Evolutionary conservation across 2,797 vertebrate species (phyloP), one percentile per base, ranked within the genome.

Genomic region (Catostomus latipinnis): DNA sequence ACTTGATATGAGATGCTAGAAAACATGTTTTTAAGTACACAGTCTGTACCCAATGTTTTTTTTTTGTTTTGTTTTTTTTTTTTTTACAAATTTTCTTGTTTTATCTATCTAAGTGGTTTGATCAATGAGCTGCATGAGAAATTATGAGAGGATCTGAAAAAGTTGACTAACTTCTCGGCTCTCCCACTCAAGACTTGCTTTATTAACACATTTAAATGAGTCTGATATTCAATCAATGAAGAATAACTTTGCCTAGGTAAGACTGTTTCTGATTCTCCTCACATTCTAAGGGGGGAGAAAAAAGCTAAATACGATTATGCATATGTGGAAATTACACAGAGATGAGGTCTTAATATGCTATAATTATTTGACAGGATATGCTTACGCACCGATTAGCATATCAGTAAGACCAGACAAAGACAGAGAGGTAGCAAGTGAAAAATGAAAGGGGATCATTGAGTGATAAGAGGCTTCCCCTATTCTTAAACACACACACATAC

Each of bases 341-440:
- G 95, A 96, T 95, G 96, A 97, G 93, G 90, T 93, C 53, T 96
- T 95, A 95, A 94, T 96, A 92, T 95, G 95, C 95, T 95, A 94
- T 96, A 97, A 98, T 97, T 95, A 95, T 93, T 94, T 95, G 95
- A 95, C 95, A 96, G 94, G 95, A 95, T 96, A 96, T 96, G 95
- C 95, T 96, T 96, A 96, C 94, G 94, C 91, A 90, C 93, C 93
- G 94, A 97, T 97, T 97, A 97, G 94, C 95, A 96, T 97, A 97
- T 96, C 96, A 95, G 90, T 88, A 94, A 94, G 94, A 95, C 95
- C 91, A 96, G 95, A 93, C 93, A 89, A 90, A 95, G 93, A 94
- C 92, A 92, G 91, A 91, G 84, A 85, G 82, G 83, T 86, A 79
- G 83, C 84, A 87, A 87, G 81, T 88, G 88, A 93, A 90, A 89